A percentile compares a stretch with the other conserved stretches of the same genome.
These are phyloP conservation scores for Epizoanthus fatuus DNA, from an alignment of 92 coral and sea anemone species.

Conservation along the genomic window DNA sequence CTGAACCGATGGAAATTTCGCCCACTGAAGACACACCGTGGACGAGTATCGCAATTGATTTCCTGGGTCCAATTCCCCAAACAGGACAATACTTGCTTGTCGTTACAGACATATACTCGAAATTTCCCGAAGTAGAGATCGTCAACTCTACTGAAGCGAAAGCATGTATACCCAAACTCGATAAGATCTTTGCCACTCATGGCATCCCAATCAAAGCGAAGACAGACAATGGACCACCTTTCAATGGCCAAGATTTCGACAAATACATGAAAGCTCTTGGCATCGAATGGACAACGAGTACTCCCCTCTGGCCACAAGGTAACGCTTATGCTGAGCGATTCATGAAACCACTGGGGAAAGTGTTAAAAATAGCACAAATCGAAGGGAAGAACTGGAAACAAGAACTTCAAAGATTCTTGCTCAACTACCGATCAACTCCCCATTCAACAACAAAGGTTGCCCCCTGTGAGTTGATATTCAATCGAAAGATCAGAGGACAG, in stretches of 20 bases:
- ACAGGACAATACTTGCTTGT: constrained; percentile 53
- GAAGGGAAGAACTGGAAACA: constrained; percentile 58
- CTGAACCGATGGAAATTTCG: constrained; percentile 29
- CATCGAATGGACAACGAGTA: constrained; percentile 9
- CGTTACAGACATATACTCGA: constrained; percentile 53
- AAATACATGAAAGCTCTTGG: neutral
- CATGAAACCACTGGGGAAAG: constrained; percentile 54
- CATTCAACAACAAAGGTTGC: constrained; percentile 45
- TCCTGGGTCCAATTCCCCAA: constrained; percentile 49
- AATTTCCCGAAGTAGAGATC: constrained; percentile 56
- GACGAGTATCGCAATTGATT: constrained; percentile 46
- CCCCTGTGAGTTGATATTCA: constrained; percentile 47
- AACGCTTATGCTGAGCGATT: constrained; percentile 43
- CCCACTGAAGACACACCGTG: constrained; percentile 45
- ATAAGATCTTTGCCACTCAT: constrained; percentile 47
- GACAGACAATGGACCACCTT: constrained; percentile 27
- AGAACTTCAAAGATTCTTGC: constrained; percentile 58
- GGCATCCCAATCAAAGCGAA: constrained; percentile 33
- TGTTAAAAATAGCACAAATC: constrained; percentile 27
- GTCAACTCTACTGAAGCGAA: constrained; percentile 53
- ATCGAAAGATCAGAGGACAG: constrained; percentile 32
- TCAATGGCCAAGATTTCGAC: neutral
- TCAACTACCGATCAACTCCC: constrained; percentile 51
- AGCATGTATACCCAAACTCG: constrained; percentile 55
- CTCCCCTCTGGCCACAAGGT: constrained; percentile 49